A percentile compares a stretch with the other conserved stretches of the same genome.
Evolutionary conservation across 2,888 invertebrate genomes (phyloP).

Genomic region (Seladonia tumulorum): DNA sequence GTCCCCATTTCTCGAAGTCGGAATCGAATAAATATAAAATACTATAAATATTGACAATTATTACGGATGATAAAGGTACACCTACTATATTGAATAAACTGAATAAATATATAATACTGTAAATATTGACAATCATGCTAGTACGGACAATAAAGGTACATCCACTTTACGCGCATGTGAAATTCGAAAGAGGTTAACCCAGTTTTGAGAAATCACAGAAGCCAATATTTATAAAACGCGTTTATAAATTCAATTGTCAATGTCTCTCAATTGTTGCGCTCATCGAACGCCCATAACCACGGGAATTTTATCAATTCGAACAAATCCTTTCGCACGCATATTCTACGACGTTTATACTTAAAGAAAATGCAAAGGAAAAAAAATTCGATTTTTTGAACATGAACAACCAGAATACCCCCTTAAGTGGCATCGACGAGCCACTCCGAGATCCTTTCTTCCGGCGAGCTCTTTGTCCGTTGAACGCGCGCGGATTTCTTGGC

Average conservation of each 20-base stretch:
- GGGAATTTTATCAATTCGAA: background rate
- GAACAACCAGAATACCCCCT: background rate
- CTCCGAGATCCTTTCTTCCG: constrained; percentile 27
- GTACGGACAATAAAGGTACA: no score
- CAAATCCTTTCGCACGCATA: background rate
- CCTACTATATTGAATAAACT: no score
- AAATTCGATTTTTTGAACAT: background rate
- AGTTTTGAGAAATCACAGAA: background rate
- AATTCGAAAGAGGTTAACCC: background rate
- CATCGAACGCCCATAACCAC: background rate
- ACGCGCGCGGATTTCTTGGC: constrained; percentile 11
- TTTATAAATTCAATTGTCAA: background rate
- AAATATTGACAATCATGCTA: no score
- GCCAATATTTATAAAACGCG: background rate
- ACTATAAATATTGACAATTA: no score
- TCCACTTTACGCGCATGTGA: no score
- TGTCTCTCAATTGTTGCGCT: no score
- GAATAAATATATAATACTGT: no score
- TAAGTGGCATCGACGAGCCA: constrained; percentile 48
- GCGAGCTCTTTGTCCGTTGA: background rate
- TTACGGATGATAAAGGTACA: no score
- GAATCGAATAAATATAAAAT: no score
- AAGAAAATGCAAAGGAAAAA: background rate
- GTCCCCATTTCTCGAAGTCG: no score
- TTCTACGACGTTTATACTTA: background rate